phyloP scores from a whole-genome alignment of 2,113 vertebrate genomes.

The Alectura lathami region DNA sequence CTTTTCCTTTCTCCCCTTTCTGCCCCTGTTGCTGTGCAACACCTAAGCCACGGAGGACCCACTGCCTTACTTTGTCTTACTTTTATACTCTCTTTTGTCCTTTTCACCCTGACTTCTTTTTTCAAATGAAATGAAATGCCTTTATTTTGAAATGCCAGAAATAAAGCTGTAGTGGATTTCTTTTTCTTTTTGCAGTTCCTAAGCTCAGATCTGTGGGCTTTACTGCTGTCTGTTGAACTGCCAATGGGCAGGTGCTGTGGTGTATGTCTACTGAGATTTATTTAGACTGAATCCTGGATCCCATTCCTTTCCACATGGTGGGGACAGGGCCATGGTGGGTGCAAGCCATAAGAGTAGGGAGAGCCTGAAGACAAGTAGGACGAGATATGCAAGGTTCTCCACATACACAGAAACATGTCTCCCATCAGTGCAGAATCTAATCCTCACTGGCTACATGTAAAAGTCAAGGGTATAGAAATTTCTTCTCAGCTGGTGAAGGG shows the following conservation, averaged over 20 bases:
- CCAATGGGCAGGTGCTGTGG: fast-evolving
- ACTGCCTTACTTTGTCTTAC: not conserved
- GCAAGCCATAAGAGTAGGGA: not conserved
- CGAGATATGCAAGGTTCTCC: not conserved
- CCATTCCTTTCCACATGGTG: fast-evolving
- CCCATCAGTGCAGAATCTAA: not conserved
- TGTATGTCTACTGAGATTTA: not conserved
- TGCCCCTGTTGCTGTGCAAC: not conserved
- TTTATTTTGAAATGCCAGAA: not conserved
- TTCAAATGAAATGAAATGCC: too few relatives aligned
- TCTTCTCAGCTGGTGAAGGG: not conserved
- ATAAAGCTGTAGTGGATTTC: fast-evolving
- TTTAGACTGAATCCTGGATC: not conserved
- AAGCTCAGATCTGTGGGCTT: not conserved
- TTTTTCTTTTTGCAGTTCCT: not conserved
- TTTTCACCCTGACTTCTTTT: not conserved
- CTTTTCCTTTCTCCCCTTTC: not conserved
- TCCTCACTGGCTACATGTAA: not conserved
- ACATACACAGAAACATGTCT: not conserved
- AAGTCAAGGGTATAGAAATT: not conserved
- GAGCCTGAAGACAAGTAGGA: not conserved
- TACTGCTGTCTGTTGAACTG: not conserved
- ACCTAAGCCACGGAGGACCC: fast-evolving
- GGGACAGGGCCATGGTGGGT: not conserved
- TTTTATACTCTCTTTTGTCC: not conserved